Percentiles rank a stretch among this genome's conserved stretches.
Evolutionary conservation across 2,888 invertebrate genomes (phyloP).

Genomic region (Cheiracanthium punctorium): DNA sequence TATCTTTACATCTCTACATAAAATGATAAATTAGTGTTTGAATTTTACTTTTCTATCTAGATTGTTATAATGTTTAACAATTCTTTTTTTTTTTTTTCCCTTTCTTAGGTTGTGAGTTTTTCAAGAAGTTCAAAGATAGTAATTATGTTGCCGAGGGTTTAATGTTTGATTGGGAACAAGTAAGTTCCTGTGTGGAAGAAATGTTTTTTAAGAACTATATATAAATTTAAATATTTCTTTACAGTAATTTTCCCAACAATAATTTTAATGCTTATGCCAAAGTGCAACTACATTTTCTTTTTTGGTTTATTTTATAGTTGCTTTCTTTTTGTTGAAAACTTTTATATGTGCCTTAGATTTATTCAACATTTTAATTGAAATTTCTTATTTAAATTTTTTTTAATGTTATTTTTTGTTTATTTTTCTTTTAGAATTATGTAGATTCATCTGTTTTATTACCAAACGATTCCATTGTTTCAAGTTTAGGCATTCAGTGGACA

Average conservation of each 20-base stretch:
- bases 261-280: neutral
- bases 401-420: neutral
- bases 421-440: slow-evolving; percentile 78
- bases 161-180: slow-evolving; percentile 84
- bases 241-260: neutral
- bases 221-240: too few species aligned
- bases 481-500: slow-evolving; percentile 81
- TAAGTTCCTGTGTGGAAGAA: too few species aligned
- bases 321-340: neutral
- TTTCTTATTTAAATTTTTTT: too few species aligned
- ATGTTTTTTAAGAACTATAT: too few species aligned
- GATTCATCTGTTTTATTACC: slow-evolving; percentile 83
- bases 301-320: neutral
- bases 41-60: too few species aligned
- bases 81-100: neutral
- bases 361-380: too few species aligned
- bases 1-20: too few species aligned
- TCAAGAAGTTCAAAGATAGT: slow-evolving; percentile 84
- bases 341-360: too few species aligned
- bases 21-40: too few species aligned
- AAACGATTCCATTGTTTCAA: slow-evolving; percentile 78
- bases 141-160: slow-evolving; percentile 83
- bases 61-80: too few species aligned
- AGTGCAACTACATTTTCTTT: too few species aligned
- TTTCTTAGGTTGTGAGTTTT: slow-evolving; percentile 84